Conservation (phyloP, 2,888 invertebrate genomes). For the Eristalis tenax region DNA sequence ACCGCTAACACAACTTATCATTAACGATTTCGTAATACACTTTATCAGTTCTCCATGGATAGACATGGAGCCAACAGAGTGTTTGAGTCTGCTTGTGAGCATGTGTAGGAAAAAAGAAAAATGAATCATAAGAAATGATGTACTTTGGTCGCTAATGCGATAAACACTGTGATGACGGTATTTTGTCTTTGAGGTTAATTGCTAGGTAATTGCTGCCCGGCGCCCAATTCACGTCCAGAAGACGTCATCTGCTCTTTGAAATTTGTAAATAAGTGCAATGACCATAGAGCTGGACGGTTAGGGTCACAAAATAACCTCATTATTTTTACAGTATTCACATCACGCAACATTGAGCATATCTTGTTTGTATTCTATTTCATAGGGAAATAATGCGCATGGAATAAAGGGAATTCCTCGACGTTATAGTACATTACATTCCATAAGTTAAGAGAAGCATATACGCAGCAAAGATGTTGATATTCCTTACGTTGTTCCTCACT, state of each 20-base stretch:
- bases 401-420: neutral
- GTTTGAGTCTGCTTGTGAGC: neutral
- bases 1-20: neutral
- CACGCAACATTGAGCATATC: neutral
- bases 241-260: neutral
- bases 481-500: constrained; percentile 70
- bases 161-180: neutral
- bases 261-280: neutral
- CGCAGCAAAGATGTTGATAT: constrained; percentile 31
- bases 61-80: neutral
- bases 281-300: neutral
- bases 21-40: neutral
- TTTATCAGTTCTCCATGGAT: neutral
- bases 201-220: neutral
- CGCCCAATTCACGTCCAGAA: neutral
- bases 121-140: neutral
- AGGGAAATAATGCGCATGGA: neutral
- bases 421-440: constrained; percentile 10
- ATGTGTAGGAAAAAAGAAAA: neutral
- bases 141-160: neutral
- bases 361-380: neutral
- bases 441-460: neutral
- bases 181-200: neutral
- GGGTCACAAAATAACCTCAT: neutral
- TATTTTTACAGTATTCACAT: neutral